These are phyloP conservation scores for Rhamphomyia laevipes DNA, from an alignment of 2,888 invertebrate genomes.

Conservation along the genomic window DNA sequence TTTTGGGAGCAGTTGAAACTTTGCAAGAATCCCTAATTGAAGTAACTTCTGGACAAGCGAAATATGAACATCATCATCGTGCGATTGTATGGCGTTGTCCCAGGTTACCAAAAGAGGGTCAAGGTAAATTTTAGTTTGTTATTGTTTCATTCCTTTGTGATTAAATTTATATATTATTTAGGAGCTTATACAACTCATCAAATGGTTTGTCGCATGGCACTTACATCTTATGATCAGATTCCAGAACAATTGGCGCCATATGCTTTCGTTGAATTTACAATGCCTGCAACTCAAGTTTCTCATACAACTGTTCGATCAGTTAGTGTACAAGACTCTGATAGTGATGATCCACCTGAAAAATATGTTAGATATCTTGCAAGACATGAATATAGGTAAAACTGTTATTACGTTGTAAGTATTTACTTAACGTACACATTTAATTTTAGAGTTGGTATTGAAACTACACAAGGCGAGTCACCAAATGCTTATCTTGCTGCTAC, in stretches of 20 bases:
- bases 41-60: constrained; percentile 92
- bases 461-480: constrained; percentile 61
- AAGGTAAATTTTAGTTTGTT: constrained; percentile 50
- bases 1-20: constrained; percentile 82
- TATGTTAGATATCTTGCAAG: constrained; percentile 93
- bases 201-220: constrained; percentile 84
- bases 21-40: constrained; percentile 87
- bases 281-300: constrained; percentile 93
- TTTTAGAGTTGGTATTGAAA: constrained; percentile 76
- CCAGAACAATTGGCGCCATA: constrained; percentile 84
- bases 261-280: constrained; percentile 92
- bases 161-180: constrained; percentile 30
- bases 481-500: constrained; percentile 58
- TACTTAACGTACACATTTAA: background rate
- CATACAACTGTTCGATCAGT: constrained; percentile 94
- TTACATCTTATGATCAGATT: constrained; percentile 95
- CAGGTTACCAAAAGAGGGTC: constrained; percentile 93
- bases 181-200: constrained; percentile 97
- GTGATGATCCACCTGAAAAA: constrained; percentile 90
- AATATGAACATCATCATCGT: constrained; percentile 96
- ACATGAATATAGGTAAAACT: constrained; percentile 80
- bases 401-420: background rate
- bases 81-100: constrained; percentile 98
- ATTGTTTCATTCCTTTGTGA: too few relatives aligned
- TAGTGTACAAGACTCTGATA: constrained; percentile 73